Conservation (phyloP, 2,888 invertebrate genomes). For the Dendrolimus pini region DNA sequence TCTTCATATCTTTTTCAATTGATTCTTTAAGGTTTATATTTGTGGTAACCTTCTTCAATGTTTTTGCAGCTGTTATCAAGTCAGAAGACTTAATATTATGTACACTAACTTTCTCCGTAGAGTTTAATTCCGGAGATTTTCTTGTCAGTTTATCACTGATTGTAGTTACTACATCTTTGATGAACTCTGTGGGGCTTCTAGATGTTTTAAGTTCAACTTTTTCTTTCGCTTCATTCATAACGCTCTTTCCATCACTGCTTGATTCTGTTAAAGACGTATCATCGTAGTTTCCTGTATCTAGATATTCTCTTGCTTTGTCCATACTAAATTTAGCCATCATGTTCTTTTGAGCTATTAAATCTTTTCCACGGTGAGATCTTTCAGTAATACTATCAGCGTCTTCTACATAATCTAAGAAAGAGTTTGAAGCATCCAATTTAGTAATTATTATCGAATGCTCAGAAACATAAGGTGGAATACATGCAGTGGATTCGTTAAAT, state of each 20-base stretch:
- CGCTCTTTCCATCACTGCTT: slow-evolving; percentile 57
- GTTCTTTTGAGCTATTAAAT: slow-evolving; percentile 53
- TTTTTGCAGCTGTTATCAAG: slow-evolving; percentile 43
- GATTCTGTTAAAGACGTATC: slow-evolving; percentile 60
- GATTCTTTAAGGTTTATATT: slow-evolving; percentile 14
- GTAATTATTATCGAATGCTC: slow-evolving; percentile 54
- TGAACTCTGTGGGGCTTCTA: slow-evolving; percentile 44
- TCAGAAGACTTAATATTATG: slow-evolving; percentile 54
- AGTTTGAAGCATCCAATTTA: slow-evolving; percentile 53
- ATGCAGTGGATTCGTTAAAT: slow-evolving; percentile 57
- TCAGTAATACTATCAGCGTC: slow-evolving; percentile 56
- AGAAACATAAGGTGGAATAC: slow-evolving; percentile 53
- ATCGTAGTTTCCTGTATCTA: slow-evolving; percentile 60
- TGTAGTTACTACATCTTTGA: slow-evolving; percentile 40
- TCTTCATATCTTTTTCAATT: slow-evolving; percentile 9
- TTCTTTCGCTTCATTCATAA: slow-evolving; percentile 35
- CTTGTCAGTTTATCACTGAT: slow-evolving; percentile 41
- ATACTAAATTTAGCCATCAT: slow-evolving; percentile 70
- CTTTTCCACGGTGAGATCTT: slow-evolving; percentile 47
- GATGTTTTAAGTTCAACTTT: slow-evolving; percentile 21
- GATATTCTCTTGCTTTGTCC: slow-evolving; percentile 55
- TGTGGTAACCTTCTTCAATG: slow-evolving; percentile 35
- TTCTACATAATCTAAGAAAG: slow-evolving; percentile 55
- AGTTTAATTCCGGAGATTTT: slow-evolving; percentile 25
- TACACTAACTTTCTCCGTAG: slow-evolving; percentile 41